Evolutionary conservation across 2,888 invertebrate genomes (phyloP), one percentile per base, ranked within the genome.

Genomic region (Auanema sp.): DNA sequence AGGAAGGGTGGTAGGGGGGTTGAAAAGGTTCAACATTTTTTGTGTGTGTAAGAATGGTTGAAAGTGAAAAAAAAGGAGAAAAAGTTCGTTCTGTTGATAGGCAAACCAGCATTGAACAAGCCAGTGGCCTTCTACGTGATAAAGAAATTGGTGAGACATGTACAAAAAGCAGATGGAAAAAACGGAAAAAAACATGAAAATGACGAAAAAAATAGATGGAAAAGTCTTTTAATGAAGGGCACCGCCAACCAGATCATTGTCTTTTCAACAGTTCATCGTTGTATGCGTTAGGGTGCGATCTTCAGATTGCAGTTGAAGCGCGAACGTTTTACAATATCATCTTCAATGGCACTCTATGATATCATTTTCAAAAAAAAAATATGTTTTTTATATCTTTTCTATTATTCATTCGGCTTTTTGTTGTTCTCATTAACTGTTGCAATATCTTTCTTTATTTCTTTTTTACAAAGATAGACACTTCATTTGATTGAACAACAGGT

Each of bases 331-430:
- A 4, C 14, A 16, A n/a, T 10, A 8, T 21, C 49, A 8, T 47
- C 49, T 3, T 47, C 21, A 18, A 47, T 43, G 43, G 14, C 43
- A 43, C 21, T 51, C 14, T 24, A 51, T 51, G 25, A 25, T 51
- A 51, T 11, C 25, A 12, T 52, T 33, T 18, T 18, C 16, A 23
- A 33, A 33, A 23, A 33, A 33, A 52, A 40, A 21, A n/a, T 5
- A 4, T 23, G 18, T 52, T 14, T 23, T 52, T 52, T 16, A n/a
- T 52, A 12, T 51, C 51, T 51, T 51, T 51, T 51, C 51, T 51
- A 51, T 51, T 51, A 51, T 51, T 51, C 25, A 51, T 25, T 51
- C 16, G 23, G 14, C 23, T 51, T 14, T 51, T 12, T 51, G 51
- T 16, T 14, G 14, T 21, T 33, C 16, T 51, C 25, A 24, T 2